A percentile compares a stretch with the other conserved stretches of the same genome.
Conservation (phyloP, 2,888 invertebrate genomes). For the Apodemia mormo region DNA sequence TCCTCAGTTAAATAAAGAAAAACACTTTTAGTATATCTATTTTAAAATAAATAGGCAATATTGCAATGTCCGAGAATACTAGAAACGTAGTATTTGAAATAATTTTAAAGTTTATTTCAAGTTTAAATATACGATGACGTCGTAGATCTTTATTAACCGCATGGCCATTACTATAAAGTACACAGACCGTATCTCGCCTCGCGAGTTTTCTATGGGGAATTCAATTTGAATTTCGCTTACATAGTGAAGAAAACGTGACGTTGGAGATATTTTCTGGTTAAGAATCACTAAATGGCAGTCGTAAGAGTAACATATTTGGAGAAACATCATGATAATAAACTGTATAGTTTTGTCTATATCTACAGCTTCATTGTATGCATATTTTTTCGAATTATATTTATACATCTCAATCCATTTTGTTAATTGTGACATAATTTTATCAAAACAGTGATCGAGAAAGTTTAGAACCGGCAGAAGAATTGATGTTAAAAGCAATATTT, state of each 20-base stretch:
- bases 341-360: neutral
- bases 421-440: no score
- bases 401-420: no score
- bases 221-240: conserved; percentile 1
- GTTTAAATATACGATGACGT: neutral
- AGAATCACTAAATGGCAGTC: neutral
- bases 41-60: no score
- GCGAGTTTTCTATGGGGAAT: neutral
- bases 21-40: no score
- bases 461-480: no score
- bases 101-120: neutral
- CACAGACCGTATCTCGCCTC: neutral
- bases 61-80: neutral
- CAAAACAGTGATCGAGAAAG: no score
- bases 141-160: neutral
- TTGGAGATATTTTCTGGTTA: neutral
- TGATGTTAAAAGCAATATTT: no score
- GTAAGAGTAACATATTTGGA: neutral
- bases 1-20: no score
- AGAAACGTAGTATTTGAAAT: neutral
- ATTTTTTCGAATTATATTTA: neutral
- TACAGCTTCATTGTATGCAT: neutral
- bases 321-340: neutral
- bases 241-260: neutral
- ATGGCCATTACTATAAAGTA: neutral